These are phyloP conservation scores for Danaus melanippus DNA, from an alignment of 1,140 invertebrate species.

Conservation along the genomic window DNA sequence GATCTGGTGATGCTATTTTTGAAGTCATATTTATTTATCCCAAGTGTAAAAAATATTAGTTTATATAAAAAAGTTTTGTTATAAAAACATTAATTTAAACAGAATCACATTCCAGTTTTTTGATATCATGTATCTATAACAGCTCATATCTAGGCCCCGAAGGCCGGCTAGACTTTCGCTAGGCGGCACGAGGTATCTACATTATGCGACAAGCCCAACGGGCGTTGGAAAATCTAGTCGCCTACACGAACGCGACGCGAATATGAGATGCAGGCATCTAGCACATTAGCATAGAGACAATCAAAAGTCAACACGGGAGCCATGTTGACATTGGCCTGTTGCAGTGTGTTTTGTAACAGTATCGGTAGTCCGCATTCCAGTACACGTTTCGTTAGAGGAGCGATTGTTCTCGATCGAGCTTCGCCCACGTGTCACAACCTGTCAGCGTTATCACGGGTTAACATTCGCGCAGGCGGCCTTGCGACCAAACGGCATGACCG, in stretches of 20 bases:
- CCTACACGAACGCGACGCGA: slow-evolving; percentile 45
- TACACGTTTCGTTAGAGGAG: slow-evolving; percentile 39
- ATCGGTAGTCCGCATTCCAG: slow-evolving; percentile 57
- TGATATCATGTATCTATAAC: slow-evolving; percentile 42
- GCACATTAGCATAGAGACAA: slow-evolving; percentile 54
- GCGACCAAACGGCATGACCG: slow-evolving; percentile 35
- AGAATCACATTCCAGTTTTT: slow-evolving; percentile 31
- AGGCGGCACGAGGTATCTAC: slow-evolving; percentile 27
- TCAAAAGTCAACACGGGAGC: slow-evolving; percentile 49
- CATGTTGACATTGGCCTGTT: slow-evolving; percentile 65
- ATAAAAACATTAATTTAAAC: too few species aligned
- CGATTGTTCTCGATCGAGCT: slow-evolving; percentile 52
- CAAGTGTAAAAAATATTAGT: slow-evolving; percentile 4
- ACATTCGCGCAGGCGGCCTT: slow-evolving; percentile 44
- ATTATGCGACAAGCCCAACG: slow-evolving; percentile 46
- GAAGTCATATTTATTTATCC: too few species aligned
- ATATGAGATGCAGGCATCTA: slow-evolving; percentile 31
- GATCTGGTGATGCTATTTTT: too few species aligned
- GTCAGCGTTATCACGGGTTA: slow-evolving; percentile 45
- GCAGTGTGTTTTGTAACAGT: slow-evolving; percentile 59
- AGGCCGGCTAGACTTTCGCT: slow-evolving; percentile 68
- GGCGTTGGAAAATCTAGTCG: slow-evolving; percentile 56
- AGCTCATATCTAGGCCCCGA: slow-evolving; percentile 61
- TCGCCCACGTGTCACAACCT: slow-evolving; percentile 56
- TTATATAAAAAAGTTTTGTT: not conserved